These are phyloP conservation scores for Stylophora pistillata DNA, from an alignment of 64 coral and sea anemone genomes.

Conservation along the genomic window DNA sequence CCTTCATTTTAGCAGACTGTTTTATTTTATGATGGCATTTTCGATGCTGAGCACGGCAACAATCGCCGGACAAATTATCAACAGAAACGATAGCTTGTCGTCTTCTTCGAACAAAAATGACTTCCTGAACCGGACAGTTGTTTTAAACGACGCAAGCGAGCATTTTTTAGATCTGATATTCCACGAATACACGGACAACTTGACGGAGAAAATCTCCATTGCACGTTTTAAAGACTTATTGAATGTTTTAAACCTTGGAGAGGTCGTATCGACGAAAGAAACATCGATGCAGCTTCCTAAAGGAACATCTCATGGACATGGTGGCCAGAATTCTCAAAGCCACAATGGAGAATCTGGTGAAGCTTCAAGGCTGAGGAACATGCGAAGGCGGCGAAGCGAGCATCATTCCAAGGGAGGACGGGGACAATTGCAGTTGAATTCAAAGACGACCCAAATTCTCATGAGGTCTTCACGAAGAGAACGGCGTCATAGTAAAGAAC, in stretches of 20 bases:
- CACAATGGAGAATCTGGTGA: neutral
- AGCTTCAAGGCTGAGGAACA: neutral
- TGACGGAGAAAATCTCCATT: constrained; percentile 12
- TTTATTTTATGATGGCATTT: neutral
- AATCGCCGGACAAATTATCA: neutral
- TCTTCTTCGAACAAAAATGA: neutral
- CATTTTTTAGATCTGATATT: constrained; percentile 26
- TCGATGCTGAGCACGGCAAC: neutral
- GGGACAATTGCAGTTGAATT: too few species aligned
- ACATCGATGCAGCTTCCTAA: neutral
- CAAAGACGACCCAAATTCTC: too few species aligned
- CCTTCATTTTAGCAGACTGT: neutral
- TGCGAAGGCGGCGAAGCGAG: too few species aligned
- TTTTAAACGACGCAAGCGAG: constrained; percentile 27
- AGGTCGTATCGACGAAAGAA: neutral
- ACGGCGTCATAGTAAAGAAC: too few species aligned
- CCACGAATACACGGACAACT: constrained; percentile 22
- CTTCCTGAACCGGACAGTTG: neutral
- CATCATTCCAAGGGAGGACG: too few species aligned
- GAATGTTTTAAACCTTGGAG: constrained; percentile 1
- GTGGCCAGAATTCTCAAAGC: neutral
- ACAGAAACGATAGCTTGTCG: neutral
- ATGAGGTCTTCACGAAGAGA: too few species aligned
- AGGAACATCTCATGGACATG: neutral
- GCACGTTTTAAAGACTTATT: constrained; percentile 18